Evolutionary conservation across 2,888 invertebrate genomes (phyloP).

Genomic region (Agrochola macilenta): DNA sequence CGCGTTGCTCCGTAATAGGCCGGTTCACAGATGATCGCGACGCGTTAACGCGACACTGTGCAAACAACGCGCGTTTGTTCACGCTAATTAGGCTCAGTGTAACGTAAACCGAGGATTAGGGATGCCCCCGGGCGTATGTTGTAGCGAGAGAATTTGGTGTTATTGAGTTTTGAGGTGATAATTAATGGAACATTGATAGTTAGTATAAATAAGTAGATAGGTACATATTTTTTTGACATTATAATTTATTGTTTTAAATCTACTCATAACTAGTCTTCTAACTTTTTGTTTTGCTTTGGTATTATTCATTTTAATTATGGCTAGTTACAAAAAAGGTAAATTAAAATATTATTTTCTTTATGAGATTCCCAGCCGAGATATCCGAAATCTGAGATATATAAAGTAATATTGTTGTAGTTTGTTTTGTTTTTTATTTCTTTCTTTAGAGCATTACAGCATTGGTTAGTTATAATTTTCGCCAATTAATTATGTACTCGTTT

Average conservation of each 20-base stretch:
- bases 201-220: neutral
- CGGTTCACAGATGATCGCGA: conserved; percentile 73
- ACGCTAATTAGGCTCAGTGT: conserved; percentile 80
- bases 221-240: neutral
- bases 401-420: neutral
- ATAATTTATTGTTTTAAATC: neutral
- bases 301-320: neutral
- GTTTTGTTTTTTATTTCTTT: neutral
- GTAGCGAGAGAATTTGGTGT: neutral
- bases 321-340: neutral
- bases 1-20: conserved; percentile 56
- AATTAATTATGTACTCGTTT: conserved; percentile 22
- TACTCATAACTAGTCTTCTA: too few species aligned
- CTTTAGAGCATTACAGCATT: neutral
- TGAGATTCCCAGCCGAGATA: neutral
- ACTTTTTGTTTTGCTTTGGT: neutral
- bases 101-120: conserved; percentile 63
- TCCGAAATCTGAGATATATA: too few species aligned
- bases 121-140: conserved; percentile 49
- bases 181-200: neutral
- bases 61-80: conserved; percentile 78
- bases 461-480: conserved; percentile 9
- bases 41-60: conserved; percentile 73
- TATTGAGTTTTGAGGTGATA: neutral
- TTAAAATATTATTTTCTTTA: neutral